Evolutionary conservation across 2,888 invertebrate species (phyloP), one percentile per base, ranked within the genome.

Genomic region (Ceramica pisi): DNA sequence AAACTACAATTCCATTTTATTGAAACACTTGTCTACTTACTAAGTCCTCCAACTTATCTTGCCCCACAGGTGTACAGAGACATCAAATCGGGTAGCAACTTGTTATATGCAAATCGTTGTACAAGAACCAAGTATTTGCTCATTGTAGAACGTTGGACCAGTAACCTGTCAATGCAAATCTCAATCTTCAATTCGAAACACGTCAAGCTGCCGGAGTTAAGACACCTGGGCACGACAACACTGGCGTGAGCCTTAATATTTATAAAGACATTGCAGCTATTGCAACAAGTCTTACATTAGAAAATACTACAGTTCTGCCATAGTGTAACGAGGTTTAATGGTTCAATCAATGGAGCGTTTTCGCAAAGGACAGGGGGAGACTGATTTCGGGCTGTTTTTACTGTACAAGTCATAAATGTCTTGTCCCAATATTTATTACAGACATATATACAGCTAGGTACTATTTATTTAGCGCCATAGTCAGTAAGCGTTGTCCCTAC

Each of bases 151-250:
- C 63, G 55, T 61, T 81, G 61, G n/a, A 65, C 64, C 41, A 75
- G 59, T 71, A 51, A 64, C 60, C 46, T 69, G 55, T 71, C 71
- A 44, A 67, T 80, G 67, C 64, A 71, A 69, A 72, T 61, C 63
- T 60, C 44, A 44, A 70, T 67, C 63, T 64, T 57, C 63, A 64
- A 80, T 69, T 72, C 71, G 59, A 38, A 57, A 59, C 80, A 81
- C 71, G 71, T 68, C 67, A 70, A 62, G 61, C 50, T 71, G 57
- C 55, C 65, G 35, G 68, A 46, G 55, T 68, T 51, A 67, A 67
- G 71, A 63, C 72, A 85, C 62, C 77, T 81, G 70, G 62, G 1
- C 55, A 51, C 65, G 81, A 55, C 76, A 62, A 21, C n/a, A 21
- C 8, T 63, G 19, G 0, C 23, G 57, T 51, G 55, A 65, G 38